Base-by-base conservation (phyloP, 2,888 invertebrate species). In the Hipparchia semele region DNA sequence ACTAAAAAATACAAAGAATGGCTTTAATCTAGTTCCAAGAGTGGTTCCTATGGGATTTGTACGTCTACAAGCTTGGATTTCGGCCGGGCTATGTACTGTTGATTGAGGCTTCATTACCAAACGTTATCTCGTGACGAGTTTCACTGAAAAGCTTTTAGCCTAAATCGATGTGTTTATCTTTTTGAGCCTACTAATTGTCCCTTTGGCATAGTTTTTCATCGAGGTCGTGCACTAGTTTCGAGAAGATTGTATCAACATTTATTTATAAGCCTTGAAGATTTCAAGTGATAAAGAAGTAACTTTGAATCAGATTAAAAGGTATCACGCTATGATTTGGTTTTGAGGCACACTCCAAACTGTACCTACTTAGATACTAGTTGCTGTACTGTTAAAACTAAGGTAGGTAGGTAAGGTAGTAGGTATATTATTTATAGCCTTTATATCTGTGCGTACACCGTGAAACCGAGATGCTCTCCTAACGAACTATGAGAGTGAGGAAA, bases 121-220 rank as follows among this genome's bases (percentile, higher is more conserved):
- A 45, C 58, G 12, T 65, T 53, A 58, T 67, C 67, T 67, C 8
- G 13, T 58, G 67, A 67, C 56, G 12, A 66, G 54, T 58, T 46
- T 46, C 67, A 45, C 58, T 45, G 46, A 68, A 68, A 68, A 68
- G 68, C 68, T 59, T 68, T 68, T 59, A 59, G 59, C 68, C 68
- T 59, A 51, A 68, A 68, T 68, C 58, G 49, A 33, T 68, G n/a
- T 59, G 68, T 68, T 68, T 68, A 68, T 68, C 58, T 68, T 60
- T 59, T 68, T 68, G 12, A 68, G 49, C 49, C 51, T 23, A 49
- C 49, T 68, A 68, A 68, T 59, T 49, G 68, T 49, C 59, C 49
- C 23, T 68, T 68, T 59, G 68, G 33, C 68, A 68, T 68, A 68
- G 68, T 68, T 68, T 68, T 59, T 7, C 51, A 33, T 49, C 23